phyloP scores from a whole-genome alignment of 2,797 vertebrate genomes.

The Odontamblyopus rebecca region DNA sequence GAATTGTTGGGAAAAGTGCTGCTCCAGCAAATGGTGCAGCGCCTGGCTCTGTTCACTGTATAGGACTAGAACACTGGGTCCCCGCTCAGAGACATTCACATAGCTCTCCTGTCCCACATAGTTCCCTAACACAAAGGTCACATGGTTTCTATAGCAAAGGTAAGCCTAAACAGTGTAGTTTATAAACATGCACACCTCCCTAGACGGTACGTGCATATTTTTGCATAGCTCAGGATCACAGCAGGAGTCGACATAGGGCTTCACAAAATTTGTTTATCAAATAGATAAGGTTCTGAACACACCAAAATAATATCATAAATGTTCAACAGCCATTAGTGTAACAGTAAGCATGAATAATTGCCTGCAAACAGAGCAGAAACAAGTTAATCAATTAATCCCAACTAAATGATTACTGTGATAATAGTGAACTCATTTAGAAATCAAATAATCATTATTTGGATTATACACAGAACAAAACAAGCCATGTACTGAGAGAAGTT shows the following conservation, averaged over 20 bases:
- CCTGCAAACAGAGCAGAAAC: too few species aligned
- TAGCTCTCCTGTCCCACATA: neutral
- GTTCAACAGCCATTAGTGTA: neutral
- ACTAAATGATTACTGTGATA: too few species aligned
- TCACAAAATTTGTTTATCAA: neutral
- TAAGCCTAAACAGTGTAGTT: neutral
- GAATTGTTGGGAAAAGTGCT: slow-evolving; percentile 57
- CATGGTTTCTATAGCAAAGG: neutral
- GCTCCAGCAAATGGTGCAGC: slow-evolving; percentile 45
- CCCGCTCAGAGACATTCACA: neutral
- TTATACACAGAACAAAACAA: too few species aligned
- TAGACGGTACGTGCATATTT: neutral
- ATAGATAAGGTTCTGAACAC: neutral
- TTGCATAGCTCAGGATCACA: neutral
- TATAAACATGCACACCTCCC: neutral
- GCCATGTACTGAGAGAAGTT: too few species aligned
- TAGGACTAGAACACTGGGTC: neutral
- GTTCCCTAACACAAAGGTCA: neutral
- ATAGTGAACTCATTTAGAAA: too few species aligned
- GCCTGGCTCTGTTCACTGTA: slow-evolving; percentile 30
- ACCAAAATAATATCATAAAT: neutral
- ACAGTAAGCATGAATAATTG: neutral
- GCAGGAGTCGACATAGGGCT: neutral
- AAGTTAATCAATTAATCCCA: neutral
- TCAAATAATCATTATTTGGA: too few species aligned